Percentiles rank a stretch among this genome's conserved stretches.
Conservation (phyloP, 2,113 vertebrate genomes). For the Lepus europaeus region DNA sequence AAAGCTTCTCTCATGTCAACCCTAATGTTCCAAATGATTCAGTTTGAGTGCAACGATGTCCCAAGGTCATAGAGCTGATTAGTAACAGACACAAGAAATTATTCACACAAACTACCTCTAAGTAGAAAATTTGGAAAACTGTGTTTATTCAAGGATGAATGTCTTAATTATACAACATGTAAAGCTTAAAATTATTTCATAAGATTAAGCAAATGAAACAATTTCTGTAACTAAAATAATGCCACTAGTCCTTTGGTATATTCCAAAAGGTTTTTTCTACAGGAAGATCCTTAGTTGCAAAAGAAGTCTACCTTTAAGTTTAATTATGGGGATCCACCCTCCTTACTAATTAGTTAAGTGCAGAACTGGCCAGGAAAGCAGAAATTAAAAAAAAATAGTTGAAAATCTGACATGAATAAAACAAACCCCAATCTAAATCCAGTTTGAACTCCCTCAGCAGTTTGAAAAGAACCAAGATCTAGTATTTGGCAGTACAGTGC, state of each 20-base stretch:
- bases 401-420: not conserved
- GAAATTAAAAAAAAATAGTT: not conserved
- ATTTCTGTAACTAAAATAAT: constrained; percentile 9
- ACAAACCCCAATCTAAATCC: not conserved
- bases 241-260: not conserved
- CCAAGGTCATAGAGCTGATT: not conserved
- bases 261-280: not conserved
- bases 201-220: constrained; percentile 8
- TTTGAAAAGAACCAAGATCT: not conserved
- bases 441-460: not conserved
- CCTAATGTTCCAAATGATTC: not conserved
- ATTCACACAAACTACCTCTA: not conserved
- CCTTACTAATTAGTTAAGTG: constrained; percentile 54
- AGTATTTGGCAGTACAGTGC: no score
- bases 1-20: not conserved
- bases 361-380: not conserved
- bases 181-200: constrained; percentile 36
- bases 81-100: not conserved
- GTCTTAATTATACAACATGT: not conserved
- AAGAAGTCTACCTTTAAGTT: not conserved
- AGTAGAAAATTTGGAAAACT: not conserved
- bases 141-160: not conserved
- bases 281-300: constrained; percentile 6
- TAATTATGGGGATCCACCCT: not conserved
- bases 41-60: not conserved